These are phyloP conservation scores for Gari tellinella DNA, from an alignment of 2,888 invertebrate species.

Conservation along the genomic window DNA sequence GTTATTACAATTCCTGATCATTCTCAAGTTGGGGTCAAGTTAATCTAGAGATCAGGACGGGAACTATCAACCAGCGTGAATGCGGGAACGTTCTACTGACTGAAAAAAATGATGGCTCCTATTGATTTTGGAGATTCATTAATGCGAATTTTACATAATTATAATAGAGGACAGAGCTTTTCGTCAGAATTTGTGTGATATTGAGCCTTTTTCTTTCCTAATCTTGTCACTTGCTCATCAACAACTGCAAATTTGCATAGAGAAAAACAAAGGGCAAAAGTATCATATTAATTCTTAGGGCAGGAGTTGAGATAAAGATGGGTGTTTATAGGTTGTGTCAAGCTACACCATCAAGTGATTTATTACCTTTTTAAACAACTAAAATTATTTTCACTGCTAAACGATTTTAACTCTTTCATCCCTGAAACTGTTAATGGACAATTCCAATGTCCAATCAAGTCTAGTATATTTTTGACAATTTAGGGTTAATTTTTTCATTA, in stretches of 20 bases:
- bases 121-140: slow-evolving; percentile 66
- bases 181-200: no score
- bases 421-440: no score
- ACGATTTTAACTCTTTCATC: no score
- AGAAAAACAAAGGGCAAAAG: slow-evolving; percentile 50
- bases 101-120: slow-evolving; percentile 52
- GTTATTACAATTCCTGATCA: slow-evolving; percentile 65
- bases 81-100: slow-evolving; percentile 22
- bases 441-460: no score
- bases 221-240: slow-evolving; percentile 1
- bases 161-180: slow-evolving; percentile 55
- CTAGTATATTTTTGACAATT: no score
- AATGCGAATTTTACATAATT: slow-evolving; percentile 69
- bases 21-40: slow-evolving; percentile 66
- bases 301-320: no score
- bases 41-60: slow-evolving; percentile 68
- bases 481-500: no score
- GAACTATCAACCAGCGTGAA: slow-evolving; percentile 58
- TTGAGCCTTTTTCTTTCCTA: no score
- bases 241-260: slow-evolving; percentile 59
- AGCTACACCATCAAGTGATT: no score
- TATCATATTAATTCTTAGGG: slow-evolving; percentile 56
- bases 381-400: no score
- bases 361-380: no score
- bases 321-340: no score